Evolutionary conservation across 2,113 vertebrate genomes (phyloP).

Genomic region (Chloropsis cyanopogon): DNA sequence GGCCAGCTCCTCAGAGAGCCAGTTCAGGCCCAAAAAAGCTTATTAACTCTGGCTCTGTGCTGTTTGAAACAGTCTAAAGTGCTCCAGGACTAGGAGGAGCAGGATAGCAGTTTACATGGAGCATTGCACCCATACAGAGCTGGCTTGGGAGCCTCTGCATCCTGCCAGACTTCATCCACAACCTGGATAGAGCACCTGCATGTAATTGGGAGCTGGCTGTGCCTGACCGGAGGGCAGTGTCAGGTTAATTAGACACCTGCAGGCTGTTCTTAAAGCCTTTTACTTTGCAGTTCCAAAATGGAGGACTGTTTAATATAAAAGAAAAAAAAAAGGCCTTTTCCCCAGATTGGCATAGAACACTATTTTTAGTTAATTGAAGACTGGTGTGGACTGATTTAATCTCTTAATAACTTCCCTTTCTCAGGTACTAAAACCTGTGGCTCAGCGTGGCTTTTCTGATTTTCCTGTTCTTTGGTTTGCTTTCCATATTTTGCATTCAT

Average conservation of each 20-base stretch:
- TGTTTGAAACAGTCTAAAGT: background rate
- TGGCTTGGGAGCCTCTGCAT: background rate
- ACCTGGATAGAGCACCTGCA: slow-evolving; percentile 1
- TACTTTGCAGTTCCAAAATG: background rate
- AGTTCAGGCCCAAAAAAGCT: background rate
- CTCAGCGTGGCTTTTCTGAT: slow-evolving; percentile 14
- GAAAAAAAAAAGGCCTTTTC: background rate
- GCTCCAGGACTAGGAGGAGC: background rate
- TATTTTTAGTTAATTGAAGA: slow-evolving; percentile 32
- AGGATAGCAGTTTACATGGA: background rate
- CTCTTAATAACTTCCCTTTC: slow-evolving; percentile 33
- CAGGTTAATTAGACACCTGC: slow-evolving; percentile 29
- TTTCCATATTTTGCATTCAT: slow-evolving; percentile 38
- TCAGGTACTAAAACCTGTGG: slow-evolving; percentile 19
- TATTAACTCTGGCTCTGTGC: background rate
- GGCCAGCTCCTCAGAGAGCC: background rate
- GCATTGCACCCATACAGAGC: background rate
- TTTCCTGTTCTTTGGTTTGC: slow-evolving; percentile 25
- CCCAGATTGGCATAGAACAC: background rate
- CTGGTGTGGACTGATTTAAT: slow-evolving; percentile 3
- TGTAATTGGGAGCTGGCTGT: slow-evolving; percentile 1
- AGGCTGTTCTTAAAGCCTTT: background rate
- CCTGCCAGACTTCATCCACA: background rate
- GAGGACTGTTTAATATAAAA: background rate
- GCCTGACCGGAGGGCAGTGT: background rate